phyloP scores from a whole-genome alignment of 2,888 invertebrate species.

The Eilema sororculum region DNA sequence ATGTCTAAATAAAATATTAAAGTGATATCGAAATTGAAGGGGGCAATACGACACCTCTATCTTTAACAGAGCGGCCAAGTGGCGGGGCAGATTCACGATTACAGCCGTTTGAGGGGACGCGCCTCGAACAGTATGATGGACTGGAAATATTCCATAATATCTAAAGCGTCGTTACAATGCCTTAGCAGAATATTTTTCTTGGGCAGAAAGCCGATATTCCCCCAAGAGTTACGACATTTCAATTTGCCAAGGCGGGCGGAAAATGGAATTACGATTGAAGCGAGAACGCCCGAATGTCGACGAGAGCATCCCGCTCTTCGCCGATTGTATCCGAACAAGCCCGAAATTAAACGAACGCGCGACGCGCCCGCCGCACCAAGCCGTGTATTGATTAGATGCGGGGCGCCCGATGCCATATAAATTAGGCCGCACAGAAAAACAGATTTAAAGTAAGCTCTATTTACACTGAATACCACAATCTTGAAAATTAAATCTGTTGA shows the following conservation, averaged over 20 bases:
- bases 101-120: conserved; percentile 76
- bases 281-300: conserved; percentile 77
- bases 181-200: conserved; percentile 86
- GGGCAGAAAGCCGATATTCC: conserved; percentile 87
- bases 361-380: conserved; percentile 78
- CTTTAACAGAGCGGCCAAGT: conserved; percentile 66
- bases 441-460: conserved; percentile 64
- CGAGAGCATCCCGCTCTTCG: conserved; percentile 62
- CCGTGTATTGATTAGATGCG: conserved; percentile 87
- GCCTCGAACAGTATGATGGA: conserved; percentile 78
- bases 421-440: conserved; percentile 85
- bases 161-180: conserved; percentile 83
- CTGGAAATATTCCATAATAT: conserved; percentile 85
- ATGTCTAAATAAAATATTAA: conserved; percentile 52
- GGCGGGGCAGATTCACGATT: conserved; percentile 76
- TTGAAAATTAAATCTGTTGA: not conserved
- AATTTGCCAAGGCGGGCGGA: conserved; percentile 88
- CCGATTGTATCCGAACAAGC: conserved; percentile 67
- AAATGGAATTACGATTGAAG: conserved; percentile 88
- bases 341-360: conserved; percentile 70
- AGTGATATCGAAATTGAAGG: conserved; percentile 65
- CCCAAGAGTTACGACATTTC: conserved; percentile 88
- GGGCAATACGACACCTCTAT: conserved; percentile 55
- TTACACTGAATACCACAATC: conserved; percentile 42
- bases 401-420: conserved; percentile 86